Evolutionary conservation across 2,113 vertebrate genomes (phyloP), one percentile per base, ranked within the genome.

Genomic region (Eolophus roseicapilla): DNA sequence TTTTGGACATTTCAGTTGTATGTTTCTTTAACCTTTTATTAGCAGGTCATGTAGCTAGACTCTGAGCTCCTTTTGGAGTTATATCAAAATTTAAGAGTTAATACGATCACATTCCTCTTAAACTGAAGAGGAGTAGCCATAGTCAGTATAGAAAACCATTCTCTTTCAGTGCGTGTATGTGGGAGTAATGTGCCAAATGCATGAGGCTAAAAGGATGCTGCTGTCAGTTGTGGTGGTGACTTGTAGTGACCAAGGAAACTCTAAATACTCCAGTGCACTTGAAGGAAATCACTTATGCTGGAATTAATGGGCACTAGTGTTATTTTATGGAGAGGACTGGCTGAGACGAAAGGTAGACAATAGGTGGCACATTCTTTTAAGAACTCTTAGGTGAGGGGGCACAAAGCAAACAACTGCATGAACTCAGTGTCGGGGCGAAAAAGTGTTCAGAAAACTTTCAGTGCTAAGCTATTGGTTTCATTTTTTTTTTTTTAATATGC

Each of bases 151-250:
- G 17, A 59, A 76, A 88, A 31, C 0, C 0, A 4, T 21, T 21
- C 21, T 43, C 5, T 59, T 20, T 41, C 41, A 23, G 2, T 11
- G 4, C 2, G 1, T 9, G 1, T 31, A 4, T 4, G 3, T 44
- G 28, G 20, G 11, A 10, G 3, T 39, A 28, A 31, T 57, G 13
- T 37, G 35, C 20, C n/a, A 75, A 70, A 64, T 19, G 44, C 10
- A 9, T 9, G 33, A 24, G 21, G 5, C 33, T 75, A 2, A 64
- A 75, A 76, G 35, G 69, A 46, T 82, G n/a, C 28, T 23, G 21
- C 31, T 71, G 29, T 80, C 10, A 9, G n/a, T 17, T 9, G 3
- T 68, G 18, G n/a, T 52, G 24, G 29, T 57, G 18, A 65, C 17
- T 89, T 70, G 6, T 1, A 39, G 33, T 9, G 33, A 21, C 10